Conservation (phyloP, 2,113 vertebrate genomes). For the Neogale vison region DNA sequence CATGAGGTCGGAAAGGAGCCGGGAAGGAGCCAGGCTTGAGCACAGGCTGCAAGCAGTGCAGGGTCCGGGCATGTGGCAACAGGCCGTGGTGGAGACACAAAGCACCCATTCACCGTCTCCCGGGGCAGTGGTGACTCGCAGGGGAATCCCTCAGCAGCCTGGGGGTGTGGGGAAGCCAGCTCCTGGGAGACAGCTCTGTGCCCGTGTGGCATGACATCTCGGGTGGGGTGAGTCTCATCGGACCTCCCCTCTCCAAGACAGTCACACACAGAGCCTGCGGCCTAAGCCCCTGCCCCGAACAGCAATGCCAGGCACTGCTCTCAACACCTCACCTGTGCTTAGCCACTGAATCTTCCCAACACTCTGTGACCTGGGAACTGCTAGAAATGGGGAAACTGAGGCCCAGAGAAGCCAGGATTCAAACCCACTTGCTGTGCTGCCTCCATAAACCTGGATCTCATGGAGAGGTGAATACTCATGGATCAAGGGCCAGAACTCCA, state of each 20-base stretch:
- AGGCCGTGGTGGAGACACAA: conserved; percentile 65
- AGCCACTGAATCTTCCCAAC: not conserved
- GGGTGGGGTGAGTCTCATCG: not conserved
- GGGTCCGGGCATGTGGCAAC: conserved; percentile 74
- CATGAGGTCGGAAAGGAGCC: not conserved
- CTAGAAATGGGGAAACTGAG: not conserved
- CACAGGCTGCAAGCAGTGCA: fast-evolving
- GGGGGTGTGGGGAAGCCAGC: not conserved
- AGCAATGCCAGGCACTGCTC: not conserved
- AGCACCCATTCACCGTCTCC: conserved; percentile 58
- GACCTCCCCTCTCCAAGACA: not conserved
- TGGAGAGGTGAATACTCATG: not conserved
- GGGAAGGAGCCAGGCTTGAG: not conserved
- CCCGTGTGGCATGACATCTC: not conserved
- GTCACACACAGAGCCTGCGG: not conserved
- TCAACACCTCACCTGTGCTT: not conserved
- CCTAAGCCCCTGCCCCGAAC: too few relatives aligned
- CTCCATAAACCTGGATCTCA: not conserved
- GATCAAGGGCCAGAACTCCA: not conserved
- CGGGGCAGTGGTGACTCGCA: not conserved
- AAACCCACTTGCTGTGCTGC: not conserved
- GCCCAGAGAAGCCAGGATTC: not conserved
- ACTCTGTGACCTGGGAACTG: too few relatives aligned
- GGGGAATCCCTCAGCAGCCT: conserved; percentile 45
- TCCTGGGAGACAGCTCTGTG: not conserved